Evolutionary conservation across 1,140 invertebrate genomes (phyloP).

Genomic region (Harpegnathos saltator): DNA sequence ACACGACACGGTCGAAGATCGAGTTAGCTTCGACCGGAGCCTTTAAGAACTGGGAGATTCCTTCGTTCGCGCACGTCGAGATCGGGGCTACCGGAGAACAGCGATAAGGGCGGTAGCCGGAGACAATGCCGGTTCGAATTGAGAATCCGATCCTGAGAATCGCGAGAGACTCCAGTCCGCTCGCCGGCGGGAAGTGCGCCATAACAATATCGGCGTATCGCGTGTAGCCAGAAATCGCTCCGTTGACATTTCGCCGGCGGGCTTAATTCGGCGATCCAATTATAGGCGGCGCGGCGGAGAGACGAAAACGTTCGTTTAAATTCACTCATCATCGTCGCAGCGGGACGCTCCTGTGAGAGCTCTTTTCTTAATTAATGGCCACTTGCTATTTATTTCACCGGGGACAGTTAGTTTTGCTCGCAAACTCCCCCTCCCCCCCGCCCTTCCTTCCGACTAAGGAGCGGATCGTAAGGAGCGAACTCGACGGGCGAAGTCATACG

Average conservation of each 20-base stretch:
- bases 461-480: background rate
- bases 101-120: constrained; percentile 66
- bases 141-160: constrained; percentile 50
- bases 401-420: constrained; percentile 4
- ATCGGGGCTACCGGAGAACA: constrained; percentile 60
- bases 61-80: constrained; percentile 53
- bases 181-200: constrained; percentile 10
- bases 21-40: constrained; percentile 69
- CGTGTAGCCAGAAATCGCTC: background rate
- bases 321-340: too few species aligned
- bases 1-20: constrained; percentile 77
- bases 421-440: too few species aligned
- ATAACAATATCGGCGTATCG: background rate
- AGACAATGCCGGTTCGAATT: constrained; percentile 68
- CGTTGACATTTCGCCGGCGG: too few species aligned
- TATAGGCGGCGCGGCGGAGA: too few species aligned
- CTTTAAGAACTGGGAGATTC: constrained; percentile 67
- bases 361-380: background rate
- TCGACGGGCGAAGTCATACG: background rate
- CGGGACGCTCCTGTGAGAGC: too few species aligned
- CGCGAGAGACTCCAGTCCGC: constrained; percentile 36
- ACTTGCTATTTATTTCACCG: background rate
- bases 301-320: background rate
- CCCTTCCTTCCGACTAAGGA: too few species aligned
- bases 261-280: background rate